Evolutionary conservation across 2,113 vertebrate species (phyloP), one percentile per base, ranked within the genome.

Genomic region (Chamaetylas fuelleborni): DNA sequence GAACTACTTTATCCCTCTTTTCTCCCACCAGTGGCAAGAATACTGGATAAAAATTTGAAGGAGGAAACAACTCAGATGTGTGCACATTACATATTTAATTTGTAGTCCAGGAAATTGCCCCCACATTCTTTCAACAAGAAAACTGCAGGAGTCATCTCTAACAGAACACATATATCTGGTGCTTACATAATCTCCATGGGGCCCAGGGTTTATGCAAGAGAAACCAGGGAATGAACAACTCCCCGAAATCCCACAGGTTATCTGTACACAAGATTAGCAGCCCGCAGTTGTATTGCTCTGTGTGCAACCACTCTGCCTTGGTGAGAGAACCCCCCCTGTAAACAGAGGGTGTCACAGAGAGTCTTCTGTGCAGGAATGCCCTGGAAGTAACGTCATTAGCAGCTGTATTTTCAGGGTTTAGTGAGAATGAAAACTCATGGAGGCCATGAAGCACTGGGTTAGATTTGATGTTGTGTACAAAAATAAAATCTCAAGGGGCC

Each of bases 1-100:
- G 18, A 90, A 40, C n/a, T 57, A 40, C 43, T 81, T 91, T 25
- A 69, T 64, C 38, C 12, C 61, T 67, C 28, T 28, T 64, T 69
- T 87, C 57, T 57, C 80, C 50, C 48, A 91, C 23, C n/a, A 58
- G 23, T 5, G 14, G 54, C 57, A 93, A 88, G 19, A 90, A 85
- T 7, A 70, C 12, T 48, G 61, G 53, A 62, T 76, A 69, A 50
- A 82, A 61, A 82, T 58, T 47, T 34, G 47, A 90, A 29, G 67
- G 62, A 92, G 85, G 50, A 83, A 77, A 77, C 51, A 73, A 90
- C 74, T 83, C 6, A 2, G 76, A 83, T 29, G 20, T 58, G 51
- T 48, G 56, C 23, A 67, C 20, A 23, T 76, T 28, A 54, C 0
- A 0, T 47, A 69, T 86, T 83, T 70, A 51, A 83, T 82, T 66